Percentiles rank a stretch among this genome's conserved stretches.
phyloP scores from a whole-genome alignment of 2,888 invertebrate species.

The Eretmocerus hayati region DNA sequence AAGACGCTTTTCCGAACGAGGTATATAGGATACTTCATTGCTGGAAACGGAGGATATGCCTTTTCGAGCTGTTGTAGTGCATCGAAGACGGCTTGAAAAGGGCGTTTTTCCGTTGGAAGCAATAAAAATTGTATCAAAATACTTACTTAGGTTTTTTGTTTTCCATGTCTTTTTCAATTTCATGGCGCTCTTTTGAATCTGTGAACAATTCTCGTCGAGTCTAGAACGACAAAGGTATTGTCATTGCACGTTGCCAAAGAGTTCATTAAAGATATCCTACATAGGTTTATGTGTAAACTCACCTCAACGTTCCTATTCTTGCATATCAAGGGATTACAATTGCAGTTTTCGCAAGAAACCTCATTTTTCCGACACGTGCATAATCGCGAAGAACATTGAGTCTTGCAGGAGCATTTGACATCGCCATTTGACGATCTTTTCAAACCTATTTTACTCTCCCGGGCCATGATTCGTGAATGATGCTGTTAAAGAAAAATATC shows the following conservation, averaged over 20 bases:
- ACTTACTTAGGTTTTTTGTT: slow-evolving; percentile 18
- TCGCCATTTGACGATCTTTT: slow-evolving; percentile 57
- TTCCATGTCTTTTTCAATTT: not conserved
- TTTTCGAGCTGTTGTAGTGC: too few relatives aligned
- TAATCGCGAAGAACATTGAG: slow-evolving; percentile 52
- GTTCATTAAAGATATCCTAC: too few relatives aligned
- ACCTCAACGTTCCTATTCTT: slow-evolving; percentile 35
- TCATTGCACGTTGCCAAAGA: too few relatives aligned
- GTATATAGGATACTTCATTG: too few relatives aligned
- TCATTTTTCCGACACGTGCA: slow-evolving; percentile 57
- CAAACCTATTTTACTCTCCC: slow-evolving; percentile 40
- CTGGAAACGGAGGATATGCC: too few relatives aligned
- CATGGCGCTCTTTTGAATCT: slow-evolving; percentile 6
- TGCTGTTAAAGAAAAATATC: not conserved
- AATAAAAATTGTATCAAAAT: too few relatives aligned
- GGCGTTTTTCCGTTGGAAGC: too few relatives aligned
- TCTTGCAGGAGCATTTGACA: slow-evolving; percentile 57
- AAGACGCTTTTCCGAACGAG: too few relatives aligned
- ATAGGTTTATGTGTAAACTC: not conserved
- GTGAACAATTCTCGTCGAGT: slow-evolving; percentile 16
- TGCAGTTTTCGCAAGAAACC: slow-evolving; percentile 50
- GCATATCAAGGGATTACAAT: slow-evolving; percentile 50
- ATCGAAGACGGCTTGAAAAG: too few relatives aligned
- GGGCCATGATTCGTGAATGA: slow-evolving; percentile 32
- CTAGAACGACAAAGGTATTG: too few relatives aligned